Conservation (phyloP, 2,113 vertebrate species). For the Pontoporia blainvillei region DNA sequence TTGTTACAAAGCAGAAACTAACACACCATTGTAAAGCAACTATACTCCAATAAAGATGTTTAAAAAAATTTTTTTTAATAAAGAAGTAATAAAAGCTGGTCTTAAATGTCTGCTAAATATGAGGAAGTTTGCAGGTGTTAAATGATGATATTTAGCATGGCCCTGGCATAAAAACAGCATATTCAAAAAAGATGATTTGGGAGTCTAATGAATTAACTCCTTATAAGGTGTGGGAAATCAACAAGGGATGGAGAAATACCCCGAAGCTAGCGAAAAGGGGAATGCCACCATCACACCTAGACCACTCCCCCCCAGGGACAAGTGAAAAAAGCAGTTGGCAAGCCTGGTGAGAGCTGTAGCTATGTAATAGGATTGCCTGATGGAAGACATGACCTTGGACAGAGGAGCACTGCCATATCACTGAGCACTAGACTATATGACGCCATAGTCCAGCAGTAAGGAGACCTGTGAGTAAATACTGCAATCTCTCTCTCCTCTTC, state of each 20-base stretch:
- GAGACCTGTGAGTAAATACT: neutral
- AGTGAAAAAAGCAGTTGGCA: neutral
- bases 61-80: too few species aligned
- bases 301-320: neutral
- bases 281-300: neutral
- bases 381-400: neutral
- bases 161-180: neutral
- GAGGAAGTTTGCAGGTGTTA: neutral
- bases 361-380: neutral
- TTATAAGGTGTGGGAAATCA: neutral
- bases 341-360: neutral
- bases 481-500: neutral
- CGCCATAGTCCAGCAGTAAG: neutral
- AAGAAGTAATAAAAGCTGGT: neutral
- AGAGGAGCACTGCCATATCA: neutral
- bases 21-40: too few species aligned
- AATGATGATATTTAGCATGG: neutral
- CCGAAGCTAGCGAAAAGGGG: neutral
- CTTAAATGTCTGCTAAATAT: neutral
- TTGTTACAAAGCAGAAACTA: too few species aligned
- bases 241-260: neutral
- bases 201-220: neutral
- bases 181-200: neutral
- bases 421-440: neutral
- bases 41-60: too few species aligned